A percentile compares a stretch with the other conserved stretches of the same genome.
These are phyloP conservation scores for Lathronympha strigana DNA, from an alignment of 2,888 invertebrate genomes.

Conservation along the genomic window DNA sequence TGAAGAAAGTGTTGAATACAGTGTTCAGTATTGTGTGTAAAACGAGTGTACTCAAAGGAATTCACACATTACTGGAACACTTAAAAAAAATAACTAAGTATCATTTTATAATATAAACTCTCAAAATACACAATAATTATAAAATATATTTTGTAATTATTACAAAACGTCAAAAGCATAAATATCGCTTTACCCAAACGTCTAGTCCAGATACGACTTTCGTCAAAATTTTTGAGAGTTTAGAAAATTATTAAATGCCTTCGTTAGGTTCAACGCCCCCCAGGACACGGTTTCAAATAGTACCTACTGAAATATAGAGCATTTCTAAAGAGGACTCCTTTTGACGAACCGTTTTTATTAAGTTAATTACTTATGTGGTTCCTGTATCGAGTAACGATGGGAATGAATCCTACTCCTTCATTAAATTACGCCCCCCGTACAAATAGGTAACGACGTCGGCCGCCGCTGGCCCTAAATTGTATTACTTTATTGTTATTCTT, in stretches of 20 bases:
- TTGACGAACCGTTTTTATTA: constrained; percentile 49
- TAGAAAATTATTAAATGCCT: constrained; percentile 75
- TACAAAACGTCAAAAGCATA: not conserved
- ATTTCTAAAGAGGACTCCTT: not conserved
- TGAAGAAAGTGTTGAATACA: too few species aligned
- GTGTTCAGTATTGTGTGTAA: too few species aligned
- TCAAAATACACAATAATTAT: too few species aligned
- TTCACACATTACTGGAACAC: too few species aligned
- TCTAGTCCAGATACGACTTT: constrained; percentile 43
- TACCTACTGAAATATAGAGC: not conserved
- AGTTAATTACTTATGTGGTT: constrained; percentile 55
- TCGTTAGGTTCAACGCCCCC: constrained; percentile 67
- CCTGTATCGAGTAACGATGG: constrained; percentile 65
- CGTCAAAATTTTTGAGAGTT: constrained; percentile 57
- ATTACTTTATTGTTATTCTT: constrained; percentile 82
- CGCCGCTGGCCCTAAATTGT: constrained; percentile 75
- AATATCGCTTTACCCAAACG: not conserved
- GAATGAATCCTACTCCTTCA: constrained; percentile 68
- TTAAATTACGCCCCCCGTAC: constrained; percentile 76
- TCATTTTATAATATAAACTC: too few species aligned
- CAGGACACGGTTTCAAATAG: constrained; percentile 47
- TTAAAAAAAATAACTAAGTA: too few species aligned
- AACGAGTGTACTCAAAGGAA: too few species aligned
- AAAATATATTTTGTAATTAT: not conserved
- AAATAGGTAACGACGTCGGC: constrained; percentile 74